Conservation (phyloP, 1,140 invertebrate species). For the Drosophila takahashii region DNA sequence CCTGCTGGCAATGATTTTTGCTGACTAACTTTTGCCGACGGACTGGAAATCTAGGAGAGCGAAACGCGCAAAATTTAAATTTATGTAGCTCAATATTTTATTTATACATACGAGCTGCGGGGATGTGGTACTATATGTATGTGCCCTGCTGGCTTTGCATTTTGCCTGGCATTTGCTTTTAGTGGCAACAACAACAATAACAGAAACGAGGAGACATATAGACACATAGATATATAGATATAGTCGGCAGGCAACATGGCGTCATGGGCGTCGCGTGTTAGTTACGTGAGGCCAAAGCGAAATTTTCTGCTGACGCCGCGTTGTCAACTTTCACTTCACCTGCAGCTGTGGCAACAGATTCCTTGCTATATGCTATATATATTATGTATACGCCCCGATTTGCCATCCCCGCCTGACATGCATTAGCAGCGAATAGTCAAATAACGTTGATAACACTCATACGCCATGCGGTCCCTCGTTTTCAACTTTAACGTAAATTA, state of each 20-base stretch:
- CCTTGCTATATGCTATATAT: conserved; percentile 6
- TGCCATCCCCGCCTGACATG: conserved; percentile 26
- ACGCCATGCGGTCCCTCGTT: conserved; percentile 67
- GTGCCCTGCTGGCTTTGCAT: conserved; percentile 59
- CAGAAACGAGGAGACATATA: conserved; percentile 10
- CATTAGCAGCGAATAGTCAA: conserved; percentile 76
- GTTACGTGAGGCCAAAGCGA: conserved; percentile 73
- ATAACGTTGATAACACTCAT: conserved; percentile 72
- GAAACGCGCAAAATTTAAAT: conserved; percentile 64
- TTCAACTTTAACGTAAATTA: conserved; percentile 75
- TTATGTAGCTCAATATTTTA: conserved; percentile 79
- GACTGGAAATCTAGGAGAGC: conserved; percentile 25
- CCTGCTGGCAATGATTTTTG: conserved; percentile 47
- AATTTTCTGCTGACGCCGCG: conserved; percentile 72
- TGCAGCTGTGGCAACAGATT: conserved; percentile 67
- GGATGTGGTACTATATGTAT: conserved; percentile 21
- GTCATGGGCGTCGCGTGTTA: conserved; percentile 50
- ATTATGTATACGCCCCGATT: background rate
- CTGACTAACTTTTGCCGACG: conserved; percentile 69
- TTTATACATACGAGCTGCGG: conserved; percentile 55
- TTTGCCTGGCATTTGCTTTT: conserved; percentile 67
- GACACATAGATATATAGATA: conserved; percentile 4
- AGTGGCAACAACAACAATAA: conserved; percentile 32
- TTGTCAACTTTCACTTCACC: conserved; percentile 80
- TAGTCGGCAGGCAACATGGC: conserved; percentile 27